These are phyloP conservation scores for Stichopus horrens DNA, from an alignment of 53 echinoderm and acorn worm species.

Conservation along the genomic window DNA sequence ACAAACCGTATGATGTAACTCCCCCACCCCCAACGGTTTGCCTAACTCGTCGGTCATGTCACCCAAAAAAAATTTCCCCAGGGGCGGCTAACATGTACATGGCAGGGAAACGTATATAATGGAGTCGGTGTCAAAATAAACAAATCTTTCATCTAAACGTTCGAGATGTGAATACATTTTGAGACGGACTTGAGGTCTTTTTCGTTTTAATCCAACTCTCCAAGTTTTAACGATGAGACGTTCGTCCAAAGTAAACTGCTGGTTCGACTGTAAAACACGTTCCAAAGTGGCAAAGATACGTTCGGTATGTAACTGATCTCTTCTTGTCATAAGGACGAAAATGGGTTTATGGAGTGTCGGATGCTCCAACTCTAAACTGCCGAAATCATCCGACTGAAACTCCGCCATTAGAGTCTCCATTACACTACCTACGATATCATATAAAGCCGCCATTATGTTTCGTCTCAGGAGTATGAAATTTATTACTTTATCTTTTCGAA, in stretches of 20 bases:
- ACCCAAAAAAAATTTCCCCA: too few relatives aligned
- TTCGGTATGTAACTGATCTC: too few relatives aligned
- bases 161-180: conserved; percentile 5
- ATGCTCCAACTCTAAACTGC: conserved; percentile 19
- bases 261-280: conserved; percentile 11
- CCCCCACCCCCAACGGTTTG: too few relatives aligned
- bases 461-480: background rate
- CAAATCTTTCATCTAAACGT: background rate
- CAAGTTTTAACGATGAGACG: background rate
- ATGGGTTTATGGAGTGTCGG: conserved; percentile 11
- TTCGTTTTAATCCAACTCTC: too few relatives aligned
- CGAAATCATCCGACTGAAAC: background rate
- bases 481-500: conserved; percentile 10
- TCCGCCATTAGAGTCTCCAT: background rate
- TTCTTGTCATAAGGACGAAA: conserved; percentile 13
- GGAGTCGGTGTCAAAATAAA: conserved; percentile 35
- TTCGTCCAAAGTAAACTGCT: background rate
- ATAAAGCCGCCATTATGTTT: background rate
- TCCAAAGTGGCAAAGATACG: background rate
- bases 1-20: conserved; percentile 46
- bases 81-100: background rate
- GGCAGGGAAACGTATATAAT: conserved; percentile 48
- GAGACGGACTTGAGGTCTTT: background rate
- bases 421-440: conserved; percentile 5
- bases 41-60: conserved; percentile 39